Evolutionary conservation across 2,113 vertebrate species (phyloP).

Genomic region (Siniperca knerii): DNA sequence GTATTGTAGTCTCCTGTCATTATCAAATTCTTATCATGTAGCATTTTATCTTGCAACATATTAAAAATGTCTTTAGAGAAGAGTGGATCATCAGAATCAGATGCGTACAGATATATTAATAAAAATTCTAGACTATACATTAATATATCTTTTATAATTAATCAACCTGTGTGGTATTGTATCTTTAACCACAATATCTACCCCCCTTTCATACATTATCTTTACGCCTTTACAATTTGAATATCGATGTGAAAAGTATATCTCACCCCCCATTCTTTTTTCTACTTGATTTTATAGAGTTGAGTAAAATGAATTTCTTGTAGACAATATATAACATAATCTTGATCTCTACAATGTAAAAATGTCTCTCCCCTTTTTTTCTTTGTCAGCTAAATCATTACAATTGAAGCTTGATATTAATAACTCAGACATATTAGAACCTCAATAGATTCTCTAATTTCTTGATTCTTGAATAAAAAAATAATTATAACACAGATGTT

Average conservation of each 20-base stretch:
- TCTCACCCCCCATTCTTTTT: background rate
- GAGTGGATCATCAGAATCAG: no score
- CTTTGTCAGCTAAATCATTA: background rate
- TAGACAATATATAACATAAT: background rate
- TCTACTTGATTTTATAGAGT: no score
- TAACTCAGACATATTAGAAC: background rate
- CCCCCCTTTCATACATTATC: background rate
- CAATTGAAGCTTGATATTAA: background rate
- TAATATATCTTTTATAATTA: background rate
- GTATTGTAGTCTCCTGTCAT: background rate
- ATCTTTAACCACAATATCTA: background rate
- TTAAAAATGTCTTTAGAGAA: no score
- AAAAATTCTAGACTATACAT: background rate
- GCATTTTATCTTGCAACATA: no score
- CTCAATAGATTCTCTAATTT: no score
- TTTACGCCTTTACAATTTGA: background rate
- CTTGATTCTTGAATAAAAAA: no score
- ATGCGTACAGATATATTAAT: no score
- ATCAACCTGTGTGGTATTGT: background rate
- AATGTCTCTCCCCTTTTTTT: background rate
- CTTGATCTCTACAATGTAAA: background rate
- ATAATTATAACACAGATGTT: no score
- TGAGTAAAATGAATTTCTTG: background rate
- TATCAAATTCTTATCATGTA: background rate
- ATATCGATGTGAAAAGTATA: background rate